Evolutionary conservation across 2,888 invertebrate genomes (phyloP).

Genomic region (Limenitis arthemis): DNA sequence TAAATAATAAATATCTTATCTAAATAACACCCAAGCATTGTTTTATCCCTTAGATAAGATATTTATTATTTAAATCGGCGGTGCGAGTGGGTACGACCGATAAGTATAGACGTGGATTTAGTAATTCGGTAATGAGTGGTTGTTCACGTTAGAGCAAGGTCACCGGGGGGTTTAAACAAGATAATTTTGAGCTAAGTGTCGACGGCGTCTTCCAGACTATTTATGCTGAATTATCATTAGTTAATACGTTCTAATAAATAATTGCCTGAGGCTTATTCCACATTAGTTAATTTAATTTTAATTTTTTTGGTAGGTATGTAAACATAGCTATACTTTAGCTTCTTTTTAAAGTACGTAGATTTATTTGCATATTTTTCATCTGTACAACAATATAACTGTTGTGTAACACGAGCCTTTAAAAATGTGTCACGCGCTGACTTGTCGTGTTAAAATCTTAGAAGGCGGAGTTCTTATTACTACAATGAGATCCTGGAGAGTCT

Average conservation of each 20-base stretch:
- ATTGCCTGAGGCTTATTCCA: neutral
- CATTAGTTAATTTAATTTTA: too few species aligned
- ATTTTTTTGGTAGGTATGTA: too few species aligned
- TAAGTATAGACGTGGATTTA: conserved; percentile 63
- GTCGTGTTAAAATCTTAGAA: conserved; percentile 42
- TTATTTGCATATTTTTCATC: neutral
- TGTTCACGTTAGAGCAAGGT: conserved; percentile 58
- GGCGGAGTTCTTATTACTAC: conserved; percentile 54
- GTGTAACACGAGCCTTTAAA: conserved; percentile 30
- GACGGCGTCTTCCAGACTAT: conserved; percentile 30
- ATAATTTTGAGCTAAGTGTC: conserved; percentile 42
- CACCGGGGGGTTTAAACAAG: conserved; percentile 44
- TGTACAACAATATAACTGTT: conserved; percentile 15
- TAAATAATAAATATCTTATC: too few species aligned
- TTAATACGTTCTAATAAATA: neutral
- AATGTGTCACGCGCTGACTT: conserved; percentile 60
- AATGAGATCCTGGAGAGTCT: conserved; percentile 58
- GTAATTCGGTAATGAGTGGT: conserved; percentile 70
- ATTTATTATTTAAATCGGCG: conserved; percentile 71
- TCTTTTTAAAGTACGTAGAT: neutral
- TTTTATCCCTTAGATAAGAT: conserved; percentile 64
- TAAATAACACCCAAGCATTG: conserved; percentile 65
- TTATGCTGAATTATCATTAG: neutral
- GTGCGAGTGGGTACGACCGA: conserved; percentile 36
- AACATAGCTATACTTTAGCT: neutral